Base-by-base conservation (phyloP, 2,888 invertebrate species). In the Caradrina clavipalpis region DNA sequence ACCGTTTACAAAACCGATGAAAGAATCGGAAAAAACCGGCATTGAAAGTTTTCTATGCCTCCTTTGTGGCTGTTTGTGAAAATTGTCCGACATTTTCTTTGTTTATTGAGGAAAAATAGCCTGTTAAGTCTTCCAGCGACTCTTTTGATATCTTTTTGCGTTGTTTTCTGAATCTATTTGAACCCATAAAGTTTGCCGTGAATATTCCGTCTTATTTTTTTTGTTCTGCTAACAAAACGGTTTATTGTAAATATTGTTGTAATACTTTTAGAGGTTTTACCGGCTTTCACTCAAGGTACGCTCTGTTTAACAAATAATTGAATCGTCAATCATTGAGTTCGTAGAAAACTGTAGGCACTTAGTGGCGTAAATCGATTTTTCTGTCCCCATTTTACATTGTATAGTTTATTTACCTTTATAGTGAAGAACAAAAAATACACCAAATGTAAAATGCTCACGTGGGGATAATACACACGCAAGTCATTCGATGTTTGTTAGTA, bases 1-100 rank as follows among this genome's bases (percentile, higher is more conserved):
- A 90, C 89, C 90, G 88, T 90, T 91, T 89, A 92, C 91, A 92
- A 93, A 92, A 87, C 87, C 88, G 88, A 88, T 86, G 87, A 88
- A 92, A 91, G 91, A 91, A 93, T 91, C 88, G 83, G 83, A 85
- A 87, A 89, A 86, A 87, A 88, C 81, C 69, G 86, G 86, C 87
- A 90, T 90, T 90, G 85, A 89, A 89, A 88, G 86, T 90, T 91
- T 91, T 90, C 89, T 86, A 87, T 86, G 86, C 88, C 88, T 82
- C 89, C 87, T 90, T 93, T 94, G 91, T 92, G 90, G 87, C 84
- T 84, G 84, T 86, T 87, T 82, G 86, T 86, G 85, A 89, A 90
- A 89, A 91, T 90, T 88, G 87, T 87, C 87, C 69, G 69, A 80
- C 81, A 76, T 81, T 87, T 88, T 87, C 87, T 87, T 91, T 91